Conservation (phyloP, 2,113 vertebrate species). For the Corapipo altera region DNA sequence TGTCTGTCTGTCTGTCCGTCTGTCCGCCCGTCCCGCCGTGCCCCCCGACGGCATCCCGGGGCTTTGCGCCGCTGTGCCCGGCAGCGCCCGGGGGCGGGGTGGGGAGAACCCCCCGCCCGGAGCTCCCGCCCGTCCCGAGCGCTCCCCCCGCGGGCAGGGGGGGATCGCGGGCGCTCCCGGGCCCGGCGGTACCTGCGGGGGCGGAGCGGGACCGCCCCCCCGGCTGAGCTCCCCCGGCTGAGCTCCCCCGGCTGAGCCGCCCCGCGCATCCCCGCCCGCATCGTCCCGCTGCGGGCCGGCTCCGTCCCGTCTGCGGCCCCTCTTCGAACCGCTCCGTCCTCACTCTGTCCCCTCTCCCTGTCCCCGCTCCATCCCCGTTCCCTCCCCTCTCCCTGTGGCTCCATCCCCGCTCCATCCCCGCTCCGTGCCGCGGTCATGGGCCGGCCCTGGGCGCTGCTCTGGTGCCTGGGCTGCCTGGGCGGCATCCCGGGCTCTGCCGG, state of each 20-base stretch:
- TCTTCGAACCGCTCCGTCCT: background rate
- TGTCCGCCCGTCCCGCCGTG: too few species aligned
- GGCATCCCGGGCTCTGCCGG: conserved; percentile 55
- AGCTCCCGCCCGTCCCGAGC: background rate
- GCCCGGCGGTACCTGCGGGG: background rate
- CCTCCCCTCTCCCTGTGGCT: background rate
- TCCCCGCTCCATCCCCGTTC: background rate
- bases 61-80: background rate
- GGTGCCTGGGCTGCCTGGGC: conserved; percentile 55
- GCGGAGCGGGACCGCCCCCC: background rate
- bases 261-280: background rate
- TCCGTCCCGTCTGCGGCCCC: background rate
- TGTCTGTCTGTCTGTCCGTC: too few species aligned
- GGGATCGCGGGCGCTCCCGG: background rate
- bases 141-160: background rate
- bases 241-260: background rate
- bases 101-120: too few species aligned
- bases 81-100: background rate
- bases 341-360: accelerated
- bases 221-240: background rate
- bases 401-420: background rate
- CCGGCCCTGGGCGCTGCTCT: conserved; percentile 58
- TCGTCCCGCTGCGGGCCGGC: accelerated
- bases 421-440: background rate
- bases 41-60: background rate